Evolutionary conservation across 2,888 invertebrate genomes (phyloP), one percentile per base, ranked within the genome.

Genomic region (Arenicola marina): DNA sequence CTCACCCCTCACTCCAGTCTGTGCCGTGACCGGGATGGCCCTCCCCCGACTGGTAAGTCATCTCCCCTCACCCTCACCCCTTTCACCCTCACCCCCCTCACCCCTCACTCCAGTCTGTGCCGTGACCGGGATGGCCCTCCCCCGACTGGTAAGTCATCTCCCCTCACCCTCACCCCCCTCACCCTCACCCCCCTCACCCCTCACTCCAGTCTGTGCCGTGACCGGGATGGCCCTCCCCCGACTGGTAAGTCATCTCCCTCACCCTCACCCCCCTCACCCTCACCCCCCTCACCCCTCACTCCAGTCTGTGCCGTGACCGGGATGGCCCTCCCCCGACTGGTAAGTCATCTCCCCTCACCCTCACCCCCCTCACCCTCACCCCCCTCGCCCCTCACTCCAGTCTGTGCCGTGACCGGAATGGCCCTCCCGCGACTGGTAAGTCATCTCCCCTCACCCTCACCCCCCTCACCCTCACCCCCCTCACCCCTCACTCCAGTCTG

Each of bases 291-390:
- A 57, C 98, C 98, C 1, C 95, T 99, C 31, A 99, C 99, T 83
- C 87, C 99, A 56, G 98, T 99, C n/a, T 99, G 99, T 84, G 95
- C 96, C 21, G 96, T 97, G 29, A 98, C 98, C 0, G 98, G 98
- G 66, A 98, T 99, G 95, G 97, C 98, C 4, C 85, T 99, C 72
- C 99, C 99, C 0, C 88, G 97, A 73, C 88, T 99, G 74, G 95
- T 98, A 70, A 94, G 95, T 77, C 56, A 31, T 15, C 21, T 11
- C 11, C 18, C 38, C 18, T 38, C 38, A 38, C 38, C 38, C n/a
- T n/a, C n/a, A n/a, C n/a, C n/a, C n/a, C n/a, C n/a, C n/a, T n/a
- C n/a, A n/a, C n/a, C n/a, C n/a, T n/a, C n/a, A n/a, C n/a, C n/a
- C n/a, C n/a, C n/a, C n/a, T n/a, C n/a, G n/a, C n/a, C n/a, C n/a